A percentile compares a stretch with the other conserved stretches of the same genome.
Evolutionary conservation across 2,888 invertebrate genomes (phyloP).

Genomic region (Chirona hameri): DNA sequence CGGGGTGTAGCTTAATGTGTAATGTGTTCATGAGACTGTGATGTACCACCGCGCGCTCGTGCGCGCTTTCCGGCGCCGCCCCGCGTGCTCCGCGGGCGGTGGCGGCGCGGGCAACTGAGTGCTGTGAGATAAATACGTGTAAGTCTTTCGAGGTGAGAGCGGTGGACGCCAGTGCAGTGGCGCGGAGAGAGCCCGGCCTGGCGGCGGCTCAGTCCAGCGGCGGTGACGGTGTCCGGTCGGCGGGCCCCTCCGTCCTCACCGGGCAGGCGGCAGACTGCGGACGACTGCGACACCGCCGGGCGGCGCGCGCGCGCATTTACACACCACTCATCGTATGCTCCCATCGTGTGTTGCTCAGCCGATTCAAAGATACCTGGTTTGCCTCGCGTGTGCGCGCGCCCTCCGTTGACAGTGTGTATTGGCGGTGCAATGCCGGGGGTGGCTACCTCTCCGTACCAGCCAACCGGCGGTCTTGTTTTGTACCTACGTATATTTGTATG

Average conservation of each 20-base stretch:
- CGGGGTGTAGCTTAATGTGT: not conserved
- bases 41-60: not conserved
- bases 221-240: not conserved
- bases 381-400: not conserved
- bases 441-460: not conserved
- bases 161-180: not conserved
- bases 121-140: slow-evolving; percentile 9
- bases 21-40: not conserved
- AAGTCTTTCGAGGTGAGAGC: not conserved
- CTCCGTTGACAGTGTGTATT: not conserved
- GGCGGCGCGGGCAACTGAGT: slow-evolving; percentile 7
- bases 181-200: not conserved
- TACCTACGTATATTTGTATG: slow-evolving; percentile 27
- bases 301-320: not conserved
- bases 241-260: not conserved
- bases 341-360: not conserved
- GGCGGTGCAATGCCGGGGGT: not conserved
- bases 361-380: not conserved
- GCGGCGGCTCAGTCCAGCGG: not conserved
- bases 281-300: not conserved
- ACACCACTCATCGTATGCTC: not conserved
- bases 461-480: not conserved
- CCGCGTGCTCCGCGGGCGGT: not conserved
- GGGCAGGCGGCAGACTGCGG: too few relatives aligned
- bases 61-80: slow-evolving; percentile 8